Base-by-base conservation (phyloP, 2,113 vertebrate species). In the Scomber scombrus region DNA sequence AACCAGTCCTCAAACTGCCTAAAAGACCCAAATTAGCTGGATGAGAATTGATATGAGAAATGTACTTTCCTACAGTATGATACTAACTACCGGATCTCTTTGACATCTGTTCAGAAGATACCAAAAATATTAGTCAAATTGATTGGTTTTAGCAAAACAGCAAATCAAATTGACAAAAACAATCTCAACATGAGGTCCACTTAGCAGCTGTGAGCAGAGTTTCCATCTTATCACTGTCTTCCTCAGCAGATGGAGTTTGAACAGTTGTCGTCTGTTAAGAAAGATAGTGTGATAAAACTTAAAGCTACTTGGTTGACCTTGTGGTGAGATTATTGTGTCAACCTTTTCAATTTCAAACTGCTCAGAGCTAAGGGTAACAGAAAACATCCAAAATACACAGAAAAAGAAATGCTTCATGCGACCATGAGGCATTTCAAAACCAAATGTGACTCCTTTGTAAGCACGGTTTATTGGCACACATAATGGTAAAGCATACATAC, bases 401-500 rank as follows among this genome's bases (percentile, higher is more conserved):
- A 81, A 58, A 26, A 18, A 21, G 8, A 62, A 61, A 50, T 2
- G 15, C 46, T 19, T 13, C 13, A 50, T 5, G 31, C 49, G 75
- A 29, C 68, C 26, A 14, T 1, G 10, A 40, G 52, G 52, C 50
- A 43, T 49, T 52, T 26, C 57, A 50, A 85, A 89, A 77, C 3
- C 61, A 73, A 82, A 58, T 31, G 6, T 18, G 54, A 72, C 55
- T 8, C 46, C 89, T 90, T 86, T 94, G 90, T 97, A 96, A 98
- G 96, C 96, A 98, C 96, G 93, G 95, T 99, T 99, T 99, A 99
- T 98, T 98, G 97, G 97, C 97, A 98, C 97, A 98, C 95, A 95
- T 97, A 97, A 97, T 97, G 96, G 96, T 96, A 98, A 98, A 99
- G 97, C 97, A 99, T 98, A 99, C 97, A 98, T 97, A 98, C 97